Conservation (phyloP, 2,113 vertebrate genomes). For the Salvelinus alpinus region DNA sequence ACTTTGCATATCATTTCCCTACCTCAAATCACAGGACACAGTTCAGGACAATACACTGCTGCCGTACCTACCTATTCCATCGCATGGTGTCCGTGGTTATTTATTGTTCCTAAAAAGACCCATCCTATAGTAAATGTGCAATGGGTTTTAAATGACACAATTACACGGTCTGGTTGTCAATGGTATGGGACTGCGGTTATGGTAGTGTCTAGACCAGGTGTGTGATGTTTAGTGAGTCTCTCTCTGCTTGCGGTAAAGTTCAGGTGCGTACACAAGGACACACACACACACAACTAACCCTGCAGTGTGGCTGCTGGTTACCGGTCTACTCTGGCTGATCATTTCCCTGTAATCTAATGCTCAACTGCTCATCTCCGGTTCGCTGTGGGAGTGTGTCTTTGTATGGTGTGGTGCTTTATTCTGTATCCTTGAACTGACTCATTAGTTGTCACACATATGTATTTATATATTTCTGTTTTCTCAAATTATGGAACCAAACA, state of each 20-base stretch:
- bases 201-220: constrained; percentile 2
- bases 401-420: neutral
- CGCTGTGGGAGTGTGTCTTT: neutral
- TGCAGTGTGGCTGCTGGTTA: constrained; percentile 13
- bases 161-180: constrained; percentile 16
- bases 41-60: neutral
- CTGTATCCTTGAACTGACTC: neutral
- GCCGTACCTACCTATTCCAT: neutral
- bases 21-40: constrained; percentile 3
- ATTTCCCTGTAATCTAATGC: constrained; percentile 48
- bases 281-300: constrained; percentile 13
- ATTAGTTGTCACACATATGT: neutral
- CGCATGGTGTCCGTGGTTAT: neutral
- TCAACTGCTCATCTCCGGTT: constrained; percentile 32
- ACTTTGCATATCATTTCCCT: neutral
- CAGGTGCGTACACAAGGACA: neutral
- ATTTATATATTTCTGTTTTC: too few species aligned
- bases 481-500: too few species aligned
- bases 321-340: constrained; percentile 30
- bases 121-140: neutral
- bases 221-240: neutral
- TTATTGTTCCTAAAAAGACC: neutral
- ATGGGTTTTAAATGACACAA: constrained; percentile 15
- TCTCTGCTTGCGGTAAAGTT: neutral
- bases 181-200: neutral